Conservation (phyloP, 2,113 vertebrate genomes). For the Chamaea fasciata region DNA sequence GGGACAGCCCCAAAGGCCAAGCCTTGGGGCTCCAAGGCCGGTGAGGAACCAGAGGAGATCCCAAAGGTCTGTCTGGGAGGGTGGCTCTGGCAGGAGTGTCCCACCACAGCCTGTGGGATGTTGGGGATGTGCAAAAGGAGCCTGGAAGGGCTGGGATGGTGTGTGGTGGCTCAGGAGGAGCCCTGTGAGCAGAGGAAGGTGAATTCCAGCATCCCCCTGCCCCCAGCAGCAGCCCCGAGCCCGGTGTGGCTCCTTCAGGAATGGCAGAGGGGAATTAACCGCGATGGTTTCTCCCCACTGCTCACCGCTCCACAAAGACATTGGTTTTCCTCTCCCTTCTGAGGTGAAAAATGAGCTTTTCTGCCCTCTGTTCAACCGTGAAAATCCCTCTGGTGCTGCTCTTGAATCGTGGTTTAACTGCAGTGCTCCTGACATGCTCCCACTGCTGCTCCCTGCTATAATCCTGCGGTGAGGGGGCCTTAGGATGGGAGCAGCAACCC, state of each 20-base stretch:
- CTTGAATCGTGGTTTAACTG: background rate
- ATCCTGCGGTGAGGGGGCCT: background rate
- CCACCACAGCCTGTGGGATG: background rate
- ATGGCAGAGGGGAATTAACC: background rate
- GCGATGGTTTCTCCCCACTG: background rate
- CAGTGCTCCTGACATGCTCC: background rate
- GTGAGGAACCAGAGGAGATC: background rate
- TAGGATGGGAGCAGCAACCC: background rate
- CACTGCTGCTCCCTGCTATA: background rate
- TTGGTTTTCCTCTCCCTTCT: background rate
- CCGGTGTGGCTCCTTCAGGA: accelerated
- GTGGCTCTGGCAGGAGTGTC: background rate
- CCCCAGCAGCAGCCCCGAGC: background rate
- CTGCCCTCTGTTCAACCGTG: background rate
- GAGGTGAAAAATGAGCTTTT: background rate
- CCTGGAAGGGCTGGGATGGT: background rate
- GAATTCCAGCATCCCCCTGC: background rate
- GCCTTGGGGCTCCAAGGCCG: background rate
- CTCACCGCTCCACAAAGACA: background rate
- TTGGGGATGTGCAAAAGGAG: background rate
- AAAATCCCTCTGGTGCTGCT: background rate
- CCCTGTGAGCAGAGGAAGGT: accelerated
- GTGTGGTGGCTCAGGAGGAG: accelerated
- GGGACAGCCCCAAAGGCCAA: background rate
- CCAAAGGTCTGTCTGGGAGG: background rate